Base-by-base conservation (phyloP, 2,113 vertebrate genomes). In the Paedocypris sp. region DNA sequence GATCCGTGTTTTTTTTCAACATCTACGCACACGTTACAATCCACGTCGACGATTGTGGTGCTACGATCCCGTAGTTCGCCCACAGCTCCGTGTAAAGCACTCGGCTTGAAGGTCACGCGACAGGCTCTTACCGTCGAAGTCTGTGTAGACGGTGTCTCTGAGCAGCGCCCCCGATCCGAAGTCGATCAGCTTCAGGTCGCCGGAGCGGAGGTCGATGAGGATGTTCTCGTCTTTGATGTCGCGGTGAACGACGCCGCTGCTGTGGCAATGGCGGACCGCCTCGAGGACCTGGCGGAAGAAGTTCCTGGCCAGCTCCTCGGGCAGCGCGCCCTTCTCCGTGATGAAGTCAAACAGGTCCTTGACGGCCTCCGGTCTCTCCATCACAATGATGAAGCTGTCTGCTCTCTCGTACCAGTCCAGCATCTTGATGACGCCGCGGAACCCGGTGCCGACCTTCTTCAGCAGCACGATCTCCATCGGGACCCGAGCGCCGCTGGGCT, bases 181-280 rank as follows among this genome's bases (percentile, higher is more conserved):
- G 82, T 97, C 91, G 69, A 97, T 96, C 63, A 96, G 90, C 80
- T 95, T 97, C 60, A 92, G 88, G 67, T 93, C 89, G 0, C 90
- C 88, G 2, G 79, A 90, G 22, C 75, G 79, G 2, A 93, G 85
- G 77, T 92, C 88, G 47, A 94, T 86, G 31, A 93, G 82, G 59
- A 96, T 92, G 73, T 94, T 96, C 70, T 94, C 91, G 69, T 91
- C 91, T 68, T 96, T 96, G 82, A 94, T 92, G 81, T 96, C 90
- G 1, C 90, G 82, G 83, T 96, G 91, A 49, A 96, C 85, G 22
- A 95, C 92, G 3, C 92, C 91, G 72, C 87, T 90, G 83, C 6
- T 80, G 73, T 91, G 83, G 75, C 92, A 94, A 75, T 94, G 91
- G 2, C 86, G 79, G 71, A 93, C 91, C 0, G 91, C 91, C 72